Evolutionary conservation across 2,888 invertebrate species (phyloP).

Genomic region (Noctua fimbriata): DNA sequence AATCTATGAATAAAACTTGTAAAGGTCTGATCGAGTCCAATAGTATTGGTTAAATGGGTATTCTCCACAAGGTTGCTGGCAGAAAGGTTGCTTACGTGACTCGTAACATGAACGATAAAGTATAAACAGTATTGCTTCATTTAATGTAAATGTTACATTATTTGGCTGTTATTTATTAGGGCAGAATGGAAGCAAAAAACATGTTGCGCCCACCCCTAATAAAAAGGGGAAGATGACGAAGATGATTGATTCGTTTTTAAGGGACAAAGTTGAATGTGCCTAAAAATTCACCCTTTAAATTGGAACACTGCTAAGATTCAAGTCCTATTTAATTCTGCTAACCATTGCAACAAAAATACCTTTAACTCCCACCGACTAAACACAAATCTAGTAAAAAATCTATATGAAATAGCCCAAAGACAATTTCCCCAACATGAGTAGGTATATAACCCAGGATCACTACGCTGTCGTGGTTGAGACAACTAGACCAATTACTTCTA

Average conservation of each 20-base stretch:
- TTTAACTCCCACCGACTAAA: no score
- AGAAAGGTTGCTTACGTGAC: constrained; percentile 55
- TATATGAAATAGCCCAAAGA: no score
- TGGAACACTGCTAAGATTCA: not conserved
- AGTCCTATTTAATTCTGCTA: not conserved
- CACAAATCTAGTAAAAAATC: no score
- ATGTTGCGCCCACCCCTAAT: no score
- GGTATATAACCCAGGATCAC: no score
- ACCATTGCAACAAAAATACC: no score
- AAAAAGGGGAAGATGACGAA: no score
- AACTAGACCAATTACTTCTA: no score
- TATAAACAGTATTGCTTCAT: constrained; percentile 5
- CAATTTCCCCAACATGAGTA: no score
- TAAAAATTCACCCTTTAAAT: not conserved
- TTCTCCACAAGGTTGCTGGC: constrained; percentile 46
- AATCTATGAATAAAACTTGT: not conserved
- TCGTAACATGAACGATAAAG: constrained; percentile 35
- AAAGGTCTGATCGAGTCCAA: not conserved
- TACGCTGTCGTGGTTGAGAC: no score
- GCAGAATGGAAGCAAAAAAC: no score
- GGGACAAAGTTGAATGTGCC: not conserved
- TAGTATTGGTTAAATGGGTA: constrained; percentile 14
- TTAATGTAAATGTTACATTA: constrained; percentile 9
- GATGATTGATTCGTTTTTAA: no score
- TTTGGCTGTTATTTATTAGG: not conserved